Evolutionary conservation across 1,140 invertebrate genomes (phyloP).

Genomic region (Apis mellifera): Amel_HAv3.1 CM009940.2:876501-877000

Average conservation of each 20-base stretch:
- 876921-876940: conserved; percentile 58
- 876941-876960: conserved; percentile 50
- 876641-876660: background rate
- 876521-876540: too few species aligned
- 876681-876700: too few species aligned
- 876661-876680: too few species aligned
- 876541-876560: too few species aligned
- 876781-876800: conserved; percentile 4
- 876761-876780: background rate
- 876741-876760: background rate
- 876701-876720: too few species aligned
- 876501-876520: too few species aligned
- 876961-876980: conserved; percentile 53
- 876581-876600: too few species aligned
- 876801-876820: conserved; percentile 8
- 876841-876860: background rate
- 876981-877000: conserved; percentile 4
- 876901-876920: conserved; percentile 60
- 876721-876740: background rate
- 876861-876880: conserved; percentile 42
- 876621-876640: background rate
- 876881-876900: conserved; percentile 59
- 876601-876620: too few species aligned
- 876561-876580: too few species aligned
- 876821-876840: conserved; percentile 42